Base-by-base conservation (phyloP, 2,797 vertebrate genomes). In the Ctenopoma multispine region DNA sequence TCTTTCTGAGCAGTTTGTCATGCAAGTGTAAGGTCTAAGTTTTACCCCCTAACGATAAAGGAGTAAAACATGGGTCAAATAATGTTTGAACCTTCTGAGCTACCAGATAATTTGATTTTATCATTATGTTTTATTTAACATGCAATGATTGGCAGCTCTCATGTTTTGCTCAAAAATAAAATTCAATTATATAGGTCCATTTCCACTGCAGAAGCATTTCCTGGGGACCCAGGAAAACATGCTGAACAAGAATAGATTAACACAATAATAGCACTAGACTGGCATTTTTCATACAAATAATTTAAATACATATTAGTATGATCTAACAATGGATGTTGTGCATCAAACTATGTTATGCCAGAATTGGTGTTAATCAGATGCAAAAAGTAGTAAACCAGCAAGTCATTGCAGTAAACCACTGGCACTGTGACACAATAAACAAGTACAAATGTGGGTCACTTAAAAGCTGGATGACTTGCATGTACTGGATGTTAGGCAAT, bases 401-500 rank as follows among this genome's bases (percentile, higher is more conserved):
- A 41, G 12, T 12, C 13, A 17, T 41, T 13, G 15, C 5, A 34
- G 9, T 40, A 31, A 73, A 48, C 17, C 21, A 34, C 18, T 21
- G 34, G 36, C 18, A 10, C 6, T 34, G 20, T 61, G 36, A 72
- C 47, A 53, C 9, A 23, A 18, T 59, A 36, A 56, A 54, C 48
- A 44, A 63, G 56, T 66, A 34, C 49, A 62, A 69, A 54, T 17
- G 44, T 0, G 0, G 34, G 18, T 41, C 12, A 21, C 15, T 68
- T 38, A 29, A 62, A 76, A 54, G 36, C 58, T 29, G 15, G 6
- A 14, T 3, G 3, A 43, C 62, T 29, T 41, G 36, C 8, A 54
- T 77, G 53, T 21, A 23, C 66, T 71, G 46, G 46, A 55, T 43
- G 27, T 20, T 46, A n/a, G 6, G 75, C 67, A 64, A 43, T 64